Evolutionary conservation across 2,888 invertebrate genomes (phyloP).

Genomic region (Selenia dentaria): DNA sequence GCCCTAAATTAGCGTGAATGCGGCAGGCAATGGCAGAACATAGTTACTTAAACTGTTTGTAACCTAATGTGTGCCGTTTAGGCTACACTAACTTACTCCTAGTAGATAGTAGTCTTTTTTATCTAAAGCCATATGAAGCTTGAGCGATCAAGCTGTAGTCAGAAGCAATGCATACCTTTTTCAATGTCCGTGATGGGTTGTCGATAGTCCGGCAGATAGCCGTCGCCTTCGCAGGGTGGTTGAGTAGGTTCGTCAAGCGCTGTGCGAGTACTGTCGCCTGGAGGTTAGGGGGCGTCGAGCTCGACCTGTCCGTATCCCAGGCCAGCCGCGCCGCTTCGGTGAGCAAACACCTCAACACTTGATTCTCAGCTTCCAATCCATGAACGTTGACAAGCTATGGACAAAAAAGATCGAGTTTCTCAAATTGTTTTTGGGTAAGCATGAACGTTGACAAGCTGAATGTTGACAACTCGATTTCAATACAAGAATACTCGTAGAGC

Average conservation of each 20-base stretch:
- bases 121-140: background rate
- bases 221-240: conserved; percentile 94
- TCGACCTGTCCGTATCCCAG: conserved; percentile 85
- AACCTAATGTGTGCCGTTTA: too few species aligned
- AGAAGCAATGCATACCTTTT: conserved; percentile 71
- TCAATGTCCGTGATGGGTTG: conserved; percentile 89
- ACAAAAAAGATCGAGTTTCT: too few species aligned
- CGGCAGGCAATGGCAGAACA: too few species aligned
- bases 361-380: conserved; percentile 98
- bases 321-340: conserved; percentile 92
- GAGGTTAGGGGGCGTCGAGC: conserved; percentile 87
- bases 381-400: conserved; percentile 93
- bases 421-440: too few species aligned
- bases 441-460: too few species aligned
- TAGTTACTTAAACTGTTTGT: too few species aligned
- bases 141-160: background rate
- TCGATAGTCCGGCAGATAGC: conserved; percentile 95
- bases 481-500: too few species aligned
- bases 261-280: conserved; percentile 86
- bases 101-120: too few species aligned
- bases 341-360: conserved; percentile 97
- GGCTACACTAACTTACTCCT: too few species aligned
- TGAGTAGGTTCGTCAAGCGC: conserved; percentile 88
- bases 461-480: too few species aligned
- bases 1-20: too few species aligned